A percentile compares a stretch with the other conserved stretches of the same genome.
phyloP scores from a whole-genome alignment of 2,888 invertebrate genomes.

The Poecilus cupreus region DNA sequence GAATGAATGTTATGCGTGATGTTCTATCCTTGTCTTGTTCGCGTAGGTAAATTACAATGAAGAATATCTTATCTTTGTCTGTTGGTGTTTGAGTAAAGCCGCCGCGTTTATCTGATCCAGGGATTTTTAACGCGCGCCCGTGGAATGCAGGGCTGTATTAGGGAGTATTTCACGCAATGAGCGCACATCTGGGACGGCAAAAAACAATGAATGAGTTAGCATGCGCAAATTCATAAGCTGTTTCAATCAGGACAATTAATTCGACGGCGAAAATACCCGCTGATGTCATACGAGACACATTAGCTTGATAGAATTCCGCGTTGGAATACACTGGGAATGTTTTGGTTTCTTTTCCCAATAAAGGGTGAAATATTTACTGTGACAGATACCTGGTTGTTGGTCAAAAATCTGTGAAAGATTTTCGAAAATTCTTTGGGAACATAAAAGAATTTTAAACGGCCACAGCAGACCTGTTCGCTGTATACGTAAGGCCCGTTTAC shows the following conservation, averaged over 20 bases:
- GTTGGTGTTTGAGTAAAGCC: neutral
- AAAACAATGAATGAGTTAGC: neutral
- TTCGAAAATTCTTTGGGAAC: conserved; percentile 35
- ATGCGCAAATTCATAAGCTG: conserved; percentile 36
- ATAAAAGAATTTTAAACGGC: conserved; percentile 46
- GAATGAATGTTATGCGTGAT: neutral
- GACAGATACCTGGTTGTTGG: conserved; percentile 6
- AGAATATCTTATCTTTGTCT: too few relatives aligned
- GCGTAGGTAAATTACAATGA: too few relatives aligned
- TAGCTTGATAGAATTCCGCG: neutral
- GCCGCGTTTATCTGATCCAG: neutral
- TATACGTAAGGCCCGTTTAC: neutral
- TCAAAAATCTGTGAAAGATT: conserved; percentile 28
- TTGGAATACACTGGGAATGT: neutral
- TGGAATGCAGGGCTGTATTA: neutral
- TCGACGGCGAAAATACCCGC: conserved; percentile 15
- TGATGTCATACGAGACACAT: conserved; percentile 33
- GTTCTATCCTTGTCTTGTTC: neutral
- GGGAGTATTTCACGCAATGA: neutral
- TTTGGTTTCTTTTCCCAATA: neutral
- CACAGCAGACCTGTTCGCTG: conserved; percentile 13
- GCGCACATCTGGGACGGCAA: neutral
- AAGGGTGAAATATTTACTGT: neutral
- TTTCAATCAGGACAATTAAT: conserved; percentile 25
- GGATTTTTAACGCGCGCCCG: neutral